A percentile compares a stretch with the other conserved stretches of the same genome.
Conservation (phyloP, 1,140 invertebrate species). For the Chlorops oryzae region DNA sequence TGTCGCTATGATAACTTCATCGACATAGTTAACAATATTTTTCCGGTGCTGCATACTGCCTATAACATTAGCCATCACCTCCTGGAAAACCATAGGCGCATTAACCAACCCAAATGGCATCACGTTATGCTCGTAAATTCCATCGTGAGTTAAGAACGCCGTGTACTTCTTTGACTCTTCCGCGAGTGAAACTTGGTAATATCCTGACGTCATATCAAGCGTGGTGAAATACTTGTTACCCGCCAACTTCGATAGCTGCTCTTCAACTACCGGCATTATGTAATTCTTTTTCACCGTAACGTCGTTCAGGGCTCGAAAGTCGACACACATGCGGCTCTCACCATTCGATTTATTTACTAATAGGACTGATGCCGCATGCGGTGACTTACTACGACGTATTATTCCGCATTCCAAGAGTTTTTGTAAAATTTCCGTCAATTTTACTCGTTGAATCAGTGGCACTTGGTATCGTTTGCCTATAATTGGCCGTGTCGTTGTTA, state of each 20-base stretch:
- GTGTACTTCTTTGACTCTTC: slow-evolving; percentile 17
- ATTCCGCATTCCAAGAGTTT: slow-evolving; percentile 35
- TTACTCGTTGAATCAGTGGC: slow-evolving; percentile 11
- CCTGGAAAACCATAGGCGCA: slow-evolving; percentile 46
- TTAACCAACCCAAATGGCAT: slow-evolving; percentile 51
- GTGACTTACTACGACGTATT: slow-evolving; percentile 44
- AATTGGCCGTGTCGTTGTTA: slow-evolving; percentile 15
- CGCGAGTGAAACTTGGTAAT: slow-evolving; percentile 46
- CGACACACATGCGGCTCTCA: slow-evolving; percentile 22
- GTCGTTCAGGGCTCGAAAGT: slow-evolving; percentile 31
- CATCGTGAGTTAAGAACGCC: slow-evolving; percentile 23
- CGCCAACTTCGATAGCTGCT: slow-evolving; percentile 44
- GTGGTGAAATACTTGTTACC: slow-evolving; percentile 42
- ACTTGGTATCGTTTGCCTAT: slow-evolving; percentile 16
- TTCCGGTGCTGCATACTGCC: background rate
- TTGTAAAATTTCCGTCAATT: slow-evolving; percentile 14
- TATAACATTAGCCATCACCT: slow-evolving; percentile 13
- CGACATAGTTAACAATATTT: slow-evolving; percentile 13
- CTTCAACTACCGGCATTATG: slow-evolving; percentile 52
- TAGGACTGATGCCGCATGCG: slow-evolving; percentile 50
- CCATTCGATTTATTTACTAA: slow-evolving; percentile 50
- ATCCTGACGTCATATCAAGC: slow-evolving; percentile 49
- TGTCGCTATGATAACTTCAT: slow-evolving; percentile 19
- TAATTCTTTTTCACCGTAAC: slow-evolving; percentile 40
- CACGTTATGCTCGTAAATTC: slow-evolving; percentile 32